Percentiles rank a stretch among this genome's conserved stretches.
phyloP scores from a whole-genome alignment of 1,140 invertebrate genomes.

The Drosophila tropicalis region DNA sequence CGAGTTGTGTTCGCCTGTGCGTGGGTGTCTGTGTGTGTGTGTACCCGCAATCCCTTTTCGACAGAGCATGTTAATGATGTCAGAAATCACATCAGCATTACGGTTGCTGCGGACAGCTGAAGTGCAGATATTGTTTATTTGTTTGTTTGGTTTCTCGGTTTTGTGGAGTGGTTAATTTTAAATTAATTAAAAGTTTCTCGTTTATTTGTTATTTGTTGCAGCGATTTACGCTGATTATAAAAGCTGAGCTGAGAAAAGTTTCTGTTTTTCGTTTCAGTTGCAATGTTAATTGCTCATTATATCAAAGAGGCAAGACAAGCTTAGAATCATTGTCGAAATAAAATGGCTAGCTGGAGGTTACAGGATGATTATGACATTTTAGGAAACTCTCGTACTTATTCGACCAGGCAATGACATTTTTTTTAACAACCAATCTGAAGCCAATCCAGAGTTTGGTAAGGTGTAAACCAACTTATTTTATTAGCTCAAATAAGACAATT shows the following conservation, averaged over 20 bases:
- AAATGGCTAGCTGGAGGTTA: too few relatives aligned
- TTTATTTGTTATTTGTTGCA: conserved; percentile 37
- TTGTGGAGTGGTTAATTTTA: conserved; percentile 55
- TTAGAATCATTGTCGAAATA: too few relatives aligned
- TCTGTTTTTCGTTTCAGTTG: not conserved
- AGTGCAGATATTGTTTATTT: conserved; percentile 45
- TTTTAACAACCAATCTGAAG: too few relatives aligned
- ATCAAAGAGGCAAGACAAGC: too few relatives aligned
- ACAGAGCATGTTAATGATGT: conserved; percentile 52
- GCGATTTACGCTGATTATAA: not conserved
- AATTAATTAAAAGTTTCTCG: conserved; percentile 57
- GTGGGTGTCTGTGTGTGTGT: not conserved
- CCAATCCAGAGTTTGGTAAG: too few relatives aligned
- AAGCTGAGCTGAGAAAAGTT: not conserved
- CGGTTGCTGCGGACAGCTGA: conserved; percentile 18
- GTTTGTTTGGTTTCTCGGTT: conserved; percentile 33
- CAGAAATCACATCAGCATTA: conserved; percentile 57
- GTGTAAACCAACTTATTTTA: not conserved
- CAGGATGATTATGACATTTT: too few relatives aligned
- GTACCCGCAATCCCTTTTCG: conserved; percentile 13
- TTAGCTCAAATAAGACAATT: not conserved
- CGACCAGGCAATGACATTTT: too few relatives aligned
- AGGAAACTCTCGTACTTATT: too few relatives aligned
- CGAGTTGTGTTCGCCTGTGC: conserved; percentile 5
- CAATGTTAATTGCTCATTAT: not conserved